Conservation (phyloP, 2,113 vertebrate species). For the Microcebus griseorufus region DNA sequence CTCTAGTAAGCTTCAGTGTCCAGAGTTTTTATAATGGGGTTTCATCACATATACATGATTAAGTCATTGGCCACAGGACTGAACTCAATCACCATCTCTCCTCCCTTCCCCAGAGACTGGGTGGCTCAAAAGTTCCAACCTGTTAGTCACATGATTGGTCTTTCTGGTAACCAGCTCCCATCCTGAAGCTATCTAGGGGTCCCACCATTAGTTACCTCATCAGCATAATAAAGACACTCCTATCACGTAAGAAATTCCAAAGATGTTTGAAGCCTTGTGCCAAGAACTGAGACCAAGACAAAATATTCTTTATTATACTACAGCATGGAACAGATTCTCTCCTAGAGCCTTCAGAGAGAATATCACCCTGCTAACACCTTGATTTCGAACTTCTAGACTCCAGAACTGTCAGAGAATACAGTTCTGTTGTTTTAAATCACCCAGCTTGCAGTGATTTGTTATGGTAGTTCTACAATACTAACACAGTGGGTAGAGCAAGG, state of each 20-base stretch:
- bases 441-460: not conserved
- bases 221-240: not conserved
- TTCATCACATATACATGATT: not conserved
- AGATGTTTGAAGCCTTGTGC: not conserved
- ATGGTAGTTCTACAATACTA: not conserved
- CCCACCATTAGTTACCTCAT: not conserved
- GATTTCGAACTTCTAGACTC: not conserved
- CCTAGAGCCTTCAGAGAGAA: not conserved
- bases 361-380: not conserved
- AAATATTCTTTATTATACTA: not conserved
- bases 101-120: not conserved
- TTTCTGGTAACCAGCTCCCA: not conserved
- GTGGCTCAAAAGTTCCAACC: not conserved
- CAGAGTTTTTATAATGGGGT: not conserved
- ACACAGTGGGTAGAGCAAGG: not conserved
- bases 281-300: not conserved
- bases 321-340: not conserved
- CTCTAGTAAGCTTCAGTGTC: not conserved
- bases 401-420: not conserved
- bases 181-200: not conserved
- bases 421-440: not conserved
- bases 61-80: not conserved
- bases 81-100: not conserved
- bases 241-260: not conserved
- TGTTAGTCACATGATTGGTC: not conserved